Evolutionary conservation across 2,113 vertebrate species (phyloP).

Genomic region (Bufo bufo): DNA sequence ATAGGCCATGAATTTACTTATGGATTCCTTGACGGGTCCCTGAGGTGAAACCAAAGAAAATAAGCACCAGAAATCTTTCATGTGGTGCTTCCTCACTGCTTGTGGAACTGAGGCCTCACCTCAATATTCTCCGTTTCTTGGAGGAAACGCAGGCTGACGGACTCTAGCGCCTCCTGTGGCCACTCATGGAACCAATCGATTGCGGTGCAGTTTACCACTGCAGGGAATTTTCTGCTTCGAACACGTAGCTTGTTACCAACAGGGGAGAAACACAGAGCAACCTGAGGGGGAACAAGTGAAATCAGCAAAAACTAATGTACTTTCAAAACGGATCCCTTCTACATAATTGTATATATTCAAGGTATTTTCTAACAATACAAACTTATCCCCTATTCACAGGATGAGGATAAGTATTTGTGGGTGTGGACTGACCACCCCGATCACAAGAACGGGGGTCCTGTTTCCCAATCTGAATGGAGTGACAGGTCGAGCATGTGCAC

Average conservation of each 20-base stretch:
- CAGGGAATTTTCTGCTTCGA: constrained; percentile 88
- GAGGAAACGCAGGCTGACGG: constrained; percentile 88
- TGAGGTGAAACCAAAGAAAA: constrained; percentile 59
- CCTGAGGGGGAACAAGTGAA: constrained; percentile 68
- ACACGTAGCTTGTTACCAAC: constrained; percentile 83
- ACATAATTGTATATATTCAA: no score
- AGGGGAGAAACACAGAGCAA: constrained; percentile 89
- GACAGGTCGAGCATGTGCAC: no score
- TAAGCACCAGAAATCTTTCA: background rate
- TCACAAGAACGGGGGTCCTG: no score
- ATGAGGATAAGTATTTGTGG: no score
- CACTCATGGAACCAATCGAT: constrained; percentile 95
- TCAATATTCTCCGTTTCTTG: constrained; percentile 78
- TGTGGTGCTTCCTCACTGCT: background rate
- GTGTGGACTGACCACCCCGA: no score
- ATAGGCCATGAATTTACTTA: constrained; percentile 93
- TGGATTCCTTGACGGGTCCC: constrained; percentile 81
- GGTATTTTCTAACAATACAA: no score
- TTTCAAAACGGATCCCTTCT: no score
- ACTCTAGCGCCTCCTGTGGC: constrained; percentile 89
- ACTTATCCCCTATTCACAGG: no score
- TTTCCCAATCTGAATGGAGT: no score
- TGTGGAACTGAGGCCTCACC: constrained; percentile 70
- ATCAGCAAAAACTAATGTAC: background rate
- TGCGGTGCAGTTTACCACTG: constrained; percentile 82